Percentiles rank a stretch among this genome's conserved stretches.
Conservation (phyloP, 2,888 invertebrate genomes). For the Amblyjoppa fuscipennis region DNA sequence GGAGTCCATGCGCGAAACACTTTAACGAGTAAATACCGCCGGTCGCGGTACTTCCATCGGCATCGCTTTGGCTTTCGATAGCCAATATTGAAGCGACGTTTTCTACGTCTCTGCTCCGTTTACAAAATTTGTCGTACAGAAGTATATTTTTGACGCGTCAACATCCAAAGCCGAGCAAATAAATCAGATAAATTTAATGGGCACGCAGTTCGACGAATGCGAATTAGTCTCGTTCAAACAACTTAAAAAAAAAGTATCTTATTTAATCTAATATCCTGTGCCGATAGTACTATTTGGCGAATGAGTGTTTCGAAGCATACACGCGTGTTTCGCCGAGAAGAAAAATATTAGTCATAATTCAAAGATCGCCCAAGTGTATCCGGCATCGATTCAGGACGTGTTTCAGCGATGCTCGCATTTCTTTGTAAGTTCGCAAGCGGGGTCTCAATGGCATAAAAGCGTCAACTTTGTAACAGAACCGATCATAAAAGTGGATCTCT, state of each 20-base stretch:
- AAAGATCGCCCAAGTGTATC: conserved; percentile 12
- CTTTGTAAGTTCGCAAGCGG: conserved; percentile 65
- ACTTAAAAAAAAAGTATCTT: background rate
- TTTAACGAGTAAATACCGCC: conserved; percentile 27
- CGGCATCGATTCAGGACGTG: conserved; percentile 23
- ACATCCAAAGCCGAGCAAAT: conserved; percentile 17
- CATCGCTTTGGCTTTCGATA: conserved; percentile 5
- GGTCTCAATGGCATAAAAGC: conserved; percentile 73
- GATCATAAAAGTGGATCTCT: conserved; percentile 81
- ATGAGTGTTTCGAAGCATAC: conserved; percentile 6
- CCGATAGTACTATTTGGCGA: background rate
- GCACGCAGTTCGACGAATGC: background rate
- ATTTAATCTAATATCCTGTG: background rate
- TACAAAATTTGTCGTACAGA: background rate
- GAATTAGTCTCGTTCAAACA: background rate
- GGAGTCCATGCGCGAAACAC: conserved; percentile 5
- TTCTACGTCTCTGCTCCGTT: background rate
- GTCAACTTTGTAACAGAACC: conserved; percentile 81
- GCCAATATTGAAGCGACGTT: conserved; percentile 13
- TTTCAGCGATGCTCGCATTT: conserved; percentile 31
- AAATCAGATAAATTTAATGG: conserved; percentile 29
- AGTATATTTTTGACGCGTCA: conserved; percentile 15
- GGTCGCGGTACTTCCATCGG: conserved; percentile 3
- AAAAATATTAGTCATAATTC: conserved; percentile 5
- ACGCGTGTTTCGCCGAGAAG: conserved; percentile 15